Evolutionary conservation across 2,888 invertebrate genomes (phyloP), one percentile per base, ranked within the genome.

Genomic region (Pemphredon lugubris): DNA sequence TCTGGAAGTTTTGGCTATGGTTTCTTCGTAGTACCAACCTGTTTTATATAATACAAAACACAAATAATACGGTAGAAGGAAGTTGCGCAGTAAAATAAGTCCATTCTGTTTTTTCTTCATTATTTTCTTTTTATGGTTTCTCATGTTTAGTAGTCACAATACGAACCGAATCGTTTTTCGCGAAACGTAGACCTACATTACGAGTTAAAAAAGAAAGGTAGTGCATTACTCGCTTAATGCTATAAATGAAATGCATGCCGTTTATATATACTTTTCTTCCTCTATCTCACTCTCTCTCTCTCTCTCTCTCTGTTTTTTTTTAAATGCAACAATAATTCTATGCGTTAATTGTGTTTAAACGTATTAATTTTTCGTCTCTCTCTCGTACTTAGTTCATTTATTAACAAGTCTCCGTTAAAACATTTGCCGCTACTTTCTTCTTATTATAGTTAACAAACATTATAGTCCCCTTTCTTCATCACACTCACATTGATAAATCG

Each of bases 391-490:
- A 51, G 57, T 39, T 58, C 45, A 66, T 60, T 34, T 50, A 42
- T 26, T 67, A 75, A 75, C 71, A 70, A 75, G 61, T 67, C 37
- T 51, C 57, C 59, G 44, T 42, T 60, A 55, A 58, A 75, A 70
- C 63, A 64, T 53, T 42, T 71, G 23, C 53, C 59, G 37, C 69
- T 73, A 73, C 37, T 55, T 60, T 58, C 30, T 57, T 26, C 67
- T 60, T 54, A 69, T 57, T 73, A 64, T 68, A 66, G 18, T 69
- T 75, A 74, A 73, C 72, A 60, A 75, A 57, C 67, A 66, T 69
- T 70, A 48, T 58, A 65, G 37, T 20, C 44, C 32, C 20, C 26
- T 20, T 44, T 51, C 47, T 55, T 55, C 26, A 16, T 53, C 53
- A 59, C 32, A 34, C 47, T 60, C 18, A 30, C 14, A 47, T 11